Evolutionary conservation across 1,140 invertebrate genomes (phyloP), one percentile per base, ranked within the genome.

Genomic region (Euwallacea fornicatus): DNA sequence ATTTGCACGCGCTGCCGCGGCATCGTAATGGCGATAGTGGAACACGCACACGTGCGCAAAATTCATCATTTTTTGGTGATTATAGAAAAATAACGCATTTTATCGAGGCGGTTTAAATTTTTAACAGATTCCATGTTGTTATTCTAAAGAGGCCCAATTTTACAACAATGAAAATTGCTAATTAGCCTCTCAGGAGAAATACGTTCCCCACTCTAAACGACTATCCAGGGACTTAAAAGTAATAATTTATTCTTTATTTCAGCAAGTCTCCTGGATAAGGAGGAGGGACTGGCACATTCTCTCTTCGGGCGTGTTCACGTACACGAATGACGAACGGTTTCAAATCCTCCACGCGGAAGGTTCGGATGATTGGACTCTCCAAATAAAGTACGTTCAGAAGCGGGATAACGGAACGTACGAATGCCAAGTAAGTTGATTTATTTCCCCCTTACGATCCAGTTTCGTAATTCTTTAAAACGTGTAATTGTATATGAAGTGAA

Each of bases 331-430:
- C 83, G 93, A 94, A 80, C 85, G 94, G 73, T 96, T 96, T 80
- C 91, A 89, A 82, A 79, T 91, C 43, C 82, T 91, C 47, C 90
- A 92, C 81, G 83, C 86, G 16, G 89, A 92, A 73, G 88, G 89
- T 59, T 87, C 88, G 7, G 89, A 93, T 74, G 91, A 93, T 82
- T 98, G 95, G 95, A 95, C 92, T 61, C 85, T 98, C 75, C 91
- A 96, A 83, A 96, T 98, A 79, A 95, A 95, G 84, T 96, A 93
- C 82, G 93, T 96, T 68, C 91, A 94, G 81, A 91, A 91, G 77
- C 86, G 91, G 76, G 95, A 97, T 85, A 93, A 94, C 77, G 96
- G 96, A 74, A 93, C 93, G 55, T 98, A 97, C 83, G 95, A 97
- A 80, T 98, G 96, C 83, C 95, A 97, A 89, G 93, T 97, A 85